Percentiles rank a stretch among this genome's conserved stretches.
Conservation (phyloP, 2,888 invertebrate genomes). For the Drosophila formosana region DNA sequence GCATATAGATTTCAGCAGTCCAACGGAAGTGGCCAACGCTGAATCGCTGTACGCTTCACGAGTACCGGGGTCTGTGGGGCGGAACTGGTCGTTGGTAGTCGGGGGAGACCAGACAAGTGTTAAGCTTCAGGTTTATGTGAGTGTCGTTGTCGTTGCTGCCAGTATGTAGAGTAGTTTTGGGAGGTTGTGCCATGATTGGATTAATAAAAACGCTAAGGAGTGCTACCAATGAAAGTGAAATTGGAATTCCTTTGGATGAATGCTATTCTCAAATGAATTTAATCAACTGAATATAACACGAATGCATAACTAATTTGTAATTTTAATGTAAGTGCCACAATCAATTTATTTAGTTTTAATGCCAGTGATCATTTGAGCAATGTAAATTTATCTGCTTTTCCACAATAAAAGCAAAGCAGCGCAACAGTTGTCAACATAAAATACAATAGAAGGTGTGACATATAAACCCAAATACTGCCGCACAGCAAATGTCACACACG, state of each 20-base stretch:
- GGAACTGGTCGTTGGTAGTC: conserved; percentile 5
- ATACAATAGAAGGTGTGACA: conserved; percentile 55
- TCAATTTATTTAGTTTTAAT: background rate
- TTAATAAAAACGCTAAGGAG: conserved; percentile 10
- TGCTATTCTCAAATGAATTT: background rate
- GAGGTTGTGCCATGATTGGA: conserved; percentile 7
- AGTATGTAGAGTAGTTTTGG: background rate
- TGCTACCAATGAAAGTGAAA: background rate
- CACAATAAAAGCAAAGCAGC: conserved; percentile 13
- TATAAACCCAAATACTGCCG: conserved; percentile 70
- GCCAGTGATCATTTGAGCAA: background rate
- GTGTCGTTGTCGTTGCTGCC: background rate
- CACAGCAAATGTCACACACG: conserved; percentile 9
- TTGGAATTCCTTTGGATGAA: background rate
- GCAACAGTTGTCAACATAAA: conserved; percentile 69
- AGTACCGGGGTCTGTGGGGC: conserved; percentile 1
- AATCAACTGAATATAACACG: background rate
- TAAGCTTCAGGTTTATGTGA: conserved; percentile 42
- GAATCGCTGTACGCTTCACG: background rate
- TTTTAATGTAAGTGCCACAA: background rate
- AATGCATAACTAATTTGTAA: background rate
- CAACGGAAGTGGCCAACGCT: conserved; percentile 52
- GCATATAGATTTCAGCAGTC: conserved; percentile 61
- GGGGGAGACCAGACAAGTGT: conserved; percentile 59
- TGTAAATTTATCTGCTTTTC: conserved; percentile 1